Percentiles rank a stretch among this genome's conserved stretches.
Conservation (phyloP, 2,113 vertebrate species). For the Nematolebias whitei region DNA sequence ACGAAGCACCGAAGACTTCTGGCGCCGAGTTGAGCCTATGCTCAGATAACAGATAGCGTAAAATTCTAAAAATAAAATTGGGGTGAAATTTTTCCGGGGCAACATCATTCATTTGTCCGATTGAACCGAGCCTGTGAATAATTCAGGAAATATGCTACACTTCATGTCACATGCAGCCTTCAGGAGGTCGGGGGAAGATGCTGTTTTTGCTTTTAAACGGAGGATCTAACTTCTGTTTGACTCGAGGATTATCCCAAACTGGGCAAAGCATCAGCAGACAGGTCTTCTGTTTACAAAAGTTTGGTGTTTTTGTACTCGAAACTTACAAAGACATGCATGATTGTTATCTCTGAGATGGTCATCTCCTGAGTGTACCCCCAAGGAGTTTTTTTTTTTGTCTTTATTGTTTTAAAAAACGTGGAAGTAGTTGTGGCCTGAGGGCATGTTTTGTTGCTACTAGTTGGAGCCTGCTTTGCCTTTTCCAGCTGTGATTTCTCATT, state of each 20-base stretch:
- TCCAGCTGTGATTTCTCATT: slow-evolving; percentile 2
- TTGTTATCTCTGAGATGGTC: slow-evolving; percentile 48
- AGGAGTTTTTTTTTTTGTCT: slow-evolving; percentile 15
- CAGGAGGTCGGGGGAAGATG: slow-evolving; percentile 14
- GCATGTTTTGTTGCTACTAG: background rate
- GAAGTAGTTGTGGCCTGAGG: background rate
- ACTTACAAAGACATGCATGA: slow-evolving; percentile 31
- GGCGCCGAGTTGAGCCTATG: slow-evolving; percentile 10
- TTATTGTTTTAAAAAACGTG: slow-evolving; percentile 12
- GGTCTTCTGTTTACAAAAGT: slow-evolving; percentile 13
- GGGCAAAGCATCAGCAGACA: background rate
- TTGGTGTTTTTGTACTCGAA: slow-evolving; percentile 21
- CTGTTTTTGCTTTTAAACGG: slow-evolving; percentile 25
- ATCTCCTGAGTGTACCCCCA: slow-evolving; percentile 8
- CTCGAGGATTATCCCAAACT: background rate
- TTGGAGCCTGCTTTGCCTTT: background rate
- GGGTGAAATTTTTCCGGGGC: slow-evolving; percentile 27
- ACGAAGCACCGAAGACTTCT: background rate
- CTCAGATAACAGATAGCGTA: slow-evolving; percentile 24
- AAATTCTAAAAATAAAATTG: slow-evolving; percentile 30
- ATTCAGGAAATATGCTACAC: slow-evolving; percentile 27
- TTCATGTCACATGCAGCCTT: slow-evolving; percentile 9
- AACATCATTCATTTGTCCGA: slow-evolving; percentile 45
- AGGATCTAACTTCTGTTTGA: slow-evolving; percentile 20
- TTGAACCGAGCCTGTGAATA: slow-evolving; percentile 23